A percentile compares a stretch with the other conserved stretches of the same genome.
Evolutionary conservation across 2,888 invertebrate species (phyloP).

Genomic region (Merodon equestris): DNA sequence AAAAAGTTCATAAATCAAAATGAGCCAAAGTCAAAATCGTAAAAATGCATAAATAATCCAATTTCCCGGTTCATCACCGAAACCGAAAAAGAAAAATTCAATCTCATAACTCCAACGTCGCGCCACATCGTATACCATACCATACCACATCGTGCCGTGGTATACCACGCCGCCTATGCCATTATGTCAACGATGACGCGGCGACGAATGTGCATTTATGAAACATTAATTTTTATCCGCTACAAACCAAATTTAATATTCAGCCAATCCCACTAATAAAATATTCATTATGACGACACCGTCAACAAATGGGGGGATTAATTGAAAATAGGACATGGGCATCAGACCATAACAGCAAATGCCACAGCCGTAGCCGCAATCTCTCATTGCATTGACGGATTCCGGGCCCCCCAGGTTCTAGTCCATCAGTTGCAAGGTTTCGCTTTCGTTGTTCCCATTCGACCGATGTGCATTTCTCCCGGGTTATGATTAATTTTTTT

Average conservation of each 20-base stretch:
- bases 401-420: too few species aligned
- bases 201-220: conserved; percentile 44
- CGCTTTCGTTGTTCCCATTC: too few species aligned
- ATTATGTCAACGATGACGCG: background rate
- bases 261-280: conserved; percentile 61
- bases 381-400: background rate
- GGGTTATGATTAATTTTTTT: conserved; percentile 51
- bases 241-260: conserved; percentile 60
- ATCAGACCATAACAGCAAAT: conserved; percentile 5
- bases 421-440: too few species aligned
- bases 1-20: too few species aligned
- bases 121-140: too few species aligned
- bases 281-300: conserved; percentile 58
- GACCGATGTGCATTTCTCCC: conserved; percentile 19
- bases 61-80: conserved; percentile 55
- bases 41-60: conserved; percentile 62
- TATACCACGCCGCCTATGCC: too few species aligned
- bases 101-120: conserved; percentile 16
- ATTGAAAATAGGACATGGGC: conserved; percentile 55
- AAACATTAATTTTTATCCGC: conserved; percentile 65
- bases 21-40: conserved; percentile 2
- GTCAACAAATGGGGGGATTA: conserved; percentile 63
- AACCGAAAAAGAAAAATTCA: conserved; percentile 14
- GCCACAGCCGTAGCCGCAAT: conserved; percentile 7
- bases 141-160: too few species aligned